These are phyloP conservation scores for Plusia festucae DNA, from an alignment of 2,888 invertebrate species.

Conservation along the genomic window DNA sequence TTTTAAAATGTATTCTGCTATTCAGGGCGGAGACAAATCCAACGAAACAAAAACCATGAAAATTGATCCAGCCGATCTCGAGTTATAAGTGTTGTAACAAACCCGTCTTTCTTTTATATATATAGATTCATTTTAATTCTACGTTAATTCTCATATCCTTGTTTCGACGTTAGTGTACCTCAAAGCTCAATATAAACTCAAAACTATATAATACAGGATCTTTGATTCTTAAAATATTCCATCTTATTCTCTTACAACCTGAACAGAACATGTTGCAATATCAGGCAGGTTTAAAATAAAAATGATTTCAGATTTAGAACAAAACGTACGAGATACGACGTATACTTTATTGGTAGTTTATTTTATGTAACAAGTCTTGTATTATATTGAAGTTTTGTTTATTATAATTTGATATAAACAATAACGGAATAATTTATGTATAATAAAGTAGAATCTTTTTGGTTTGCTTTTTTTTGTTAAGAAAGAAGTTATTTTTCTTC, in stretches of 20 bases:
- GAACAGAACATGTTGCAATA: slow-evolving; percentile 42
- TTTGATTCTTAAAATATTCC: not conserved
- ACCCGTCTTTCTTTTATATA: too few species aligned
- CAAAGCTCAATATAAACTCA: too few species aligned
- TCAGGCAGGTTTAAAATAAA: slow-evolving; percentile 51
- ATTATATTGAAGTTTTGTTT: slow-evolving; percentile 5
- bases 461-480: not conserved
- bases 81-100: too few species aligned
- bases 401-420: slow-evolving; percentile 6
- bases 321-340: slow-evolving; percentile 29
- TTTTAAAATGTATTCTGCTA: too few species aligned
- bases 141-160: too few species aligned
- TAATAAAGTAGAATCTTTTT: not conserved
- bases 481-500: too few species aligned
- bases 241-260: slow-evolving; percentile 17
- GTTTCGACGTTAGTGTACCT: too few species aligned
- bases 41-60: too few species aligned
- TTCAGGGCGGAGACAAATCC: too few species aligned
- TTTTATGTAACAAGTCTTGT: slow-evolving; percentile 20
- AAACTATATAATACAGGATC: slow-evolving; percentile 32
- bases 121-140: too few species aligned
- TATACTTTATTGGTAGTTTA: slow-evolving; percentile 18
- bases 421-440: not conserved
- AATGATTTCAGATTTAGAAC: slow-evolving; percentile 54
- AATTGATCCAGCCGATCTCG: too few species aligned